Conservation (phyloP, 2,113 vertebrate genomes). For the Globicephala melas region DNA sequence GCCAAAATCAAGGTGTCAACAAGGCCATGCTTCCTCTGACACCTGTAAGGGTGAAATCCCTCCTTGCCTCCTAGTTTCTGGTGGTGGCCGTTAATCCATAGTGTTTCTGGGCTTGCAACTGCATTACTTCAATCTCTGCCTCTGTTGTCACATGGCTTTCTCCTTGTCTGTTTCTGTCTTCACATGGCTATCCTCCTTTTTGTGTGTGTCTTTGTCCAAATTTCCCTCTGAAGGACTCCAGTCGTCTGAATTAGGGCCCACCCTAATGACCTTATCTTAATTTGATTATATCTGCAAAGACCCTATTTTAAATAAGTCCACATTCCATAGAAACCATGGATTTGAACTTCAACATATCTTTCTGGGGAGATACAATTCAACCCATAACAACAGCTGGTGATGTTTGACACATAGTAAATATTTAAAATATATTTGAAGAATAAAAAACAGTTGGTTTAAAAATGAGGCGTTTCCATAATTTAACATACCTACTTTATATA, state of each 20-base stretch:
- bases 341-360: background rate
- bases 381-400: background rate
- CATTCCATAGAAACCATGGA: accelerated
- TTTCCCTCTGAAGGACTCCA: background rate
- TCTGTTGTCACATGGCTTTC: background rate
- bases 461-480: background rate
- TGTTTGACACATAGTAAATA: background rate
- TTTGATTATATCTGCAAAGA: background rate
- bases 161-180: background rate
- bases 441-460: background rate
- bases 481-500: background rate
- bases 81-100: background rate
- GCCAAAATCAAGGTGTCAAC: background rate
- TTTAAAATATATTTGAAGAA: background rate
- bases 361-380: background rate
- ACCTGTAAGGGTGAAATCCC: background rate
- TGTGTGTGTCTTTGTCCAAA: background rate
- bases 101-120: background rate
- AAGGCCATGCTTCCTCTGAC: background rate
- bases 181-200: background rate
- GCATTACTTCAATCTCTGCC: background rate
- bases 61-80: background rate
- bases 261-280: background rate
- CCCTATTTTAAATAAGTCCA: background rate
- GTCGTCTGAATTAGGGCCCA: background rate